phyloP scores from a whole-genome alignment of 37 sponge, comb jelly and placozoan species.

The Ephydatia muelleri region DNA sequence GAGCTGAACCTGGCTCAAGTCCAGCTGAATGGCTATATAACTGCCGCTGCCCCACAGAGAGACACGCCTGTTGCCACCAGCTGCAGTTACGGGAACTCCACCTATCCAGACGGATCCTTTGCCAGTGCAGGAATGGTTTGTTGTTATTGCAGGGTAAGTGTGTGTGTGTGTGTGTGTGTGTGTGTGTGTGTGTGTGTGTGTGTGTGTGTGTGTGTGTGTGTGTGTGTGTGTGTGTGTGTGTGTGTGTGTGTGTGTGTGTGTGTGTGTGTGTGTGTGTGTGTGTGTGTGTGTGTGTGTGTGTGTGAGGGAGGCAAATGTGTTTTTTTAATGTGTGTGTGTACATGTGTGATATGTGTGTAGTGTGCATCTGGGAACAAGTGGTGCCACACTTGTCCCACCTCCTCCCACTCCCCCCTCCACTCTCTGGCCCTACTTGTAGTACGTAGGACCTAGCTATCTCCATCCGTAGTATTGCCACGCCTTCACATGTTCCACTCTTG shows the following conservation, averaged over 20 bases:
- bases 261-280: constrained; percentile 11
- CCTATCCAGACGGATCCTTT: too few relatives aligned
- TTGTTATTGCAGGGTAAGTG: neutral
- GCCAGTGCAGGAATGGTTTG: neutral
- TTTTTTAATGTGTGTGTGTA: too few relatives aligned
- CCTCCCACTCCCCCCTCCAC: too few relatives aligned
- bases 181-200: neutral
- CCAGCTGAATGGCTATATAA: neutral
- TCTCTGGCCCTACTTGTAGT: neutral
- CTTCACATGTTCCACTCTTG: neutral
- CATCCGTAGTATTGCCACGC: too few relatives aligned
- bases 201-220: constrained; percentile 7
- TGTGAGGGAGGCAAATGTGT: neutral
- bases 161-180: constrained; percentile 21
- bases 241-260: too few relatives aligned
- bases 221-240: neutral
- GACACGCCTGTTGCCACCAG: neutral
- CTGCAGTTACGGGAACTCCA: too few relatives aligned
- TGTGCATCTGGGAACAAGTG: neutral
- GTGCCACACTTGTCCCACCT: too few relatives aligned
- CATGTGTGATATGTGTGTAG: too few relatives aligned
- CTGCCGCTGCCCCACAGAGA: neutral
- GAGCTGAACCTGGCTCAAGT: neutral
- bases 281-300: neutral
- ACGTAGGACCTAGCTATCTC: too few relatives aligned